Percentiles rank a stretch among this genome's conserved stretches.
Evolutionary conservation across 2,888 invertebrate genomes (phyloP).

Genomic region (Eristalis arbustorum): DNA sequence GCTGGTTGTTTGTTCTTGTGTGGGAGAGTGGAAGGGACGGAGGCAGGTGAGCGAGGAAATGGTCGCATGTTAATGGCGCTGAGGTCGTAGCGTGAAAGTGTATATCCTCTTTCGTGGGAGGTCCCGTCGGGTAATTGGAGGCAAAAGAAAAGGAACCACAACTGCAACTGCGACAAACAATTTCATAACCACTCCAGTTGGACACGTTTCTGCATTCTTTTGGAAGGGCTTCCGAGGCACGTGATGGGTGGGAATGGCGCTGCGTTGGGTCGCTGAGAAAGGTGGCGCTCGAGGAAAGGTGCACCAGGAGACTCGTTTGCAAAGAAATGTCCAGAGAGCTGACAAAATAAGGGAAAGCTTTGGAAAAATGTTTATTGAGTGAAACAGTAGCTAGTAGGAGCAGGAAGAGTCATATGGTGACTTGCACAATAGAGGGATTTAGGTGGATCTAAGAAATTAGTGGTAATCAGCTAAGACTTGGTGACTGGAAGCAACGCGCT

Average conservation of each 20-base stretch:
- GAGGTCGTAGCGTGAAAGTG: constrained; percentile 54
- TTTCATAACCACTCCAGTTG: constrained; percentile 50
- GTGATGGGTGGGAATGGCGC: background rate
- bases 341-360: too few species aligned
- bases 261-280: too few species aligned
- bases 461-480: too few species aligned
- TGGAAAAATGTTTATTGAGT: too few species aligned
- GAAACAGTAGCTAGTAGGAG: too few species aligned
- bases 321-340: background rate
- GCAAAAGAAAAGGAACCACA: constrained; percentile 8
- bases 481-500: too few species aligned
- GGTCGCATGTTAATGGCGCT: constrained; percentile 63
- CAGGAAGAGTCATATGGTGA: too few species aligned
- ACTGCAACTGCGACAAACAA: constrained; percentile 39
- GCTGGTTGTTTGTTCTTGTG: background rate
- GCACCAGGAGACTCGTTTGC: background rate
- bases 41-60: constrained; percentile 7
- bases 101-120: constrained; percentile 31
- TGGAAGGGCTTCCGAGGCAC: constrained; percentile 1
- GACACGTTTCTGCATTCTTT: constrained; percentile 31
- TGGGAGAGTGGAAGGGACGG: background rate
- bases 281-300: background rate
- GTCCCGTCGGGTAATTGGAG: background rate
- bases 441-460: too few species aligned
- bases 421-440: too few species aligned